phyloP scores from a whole-genome alignment of 2,797 vertebrate species.

The Anguilla marmorata region DNA sequence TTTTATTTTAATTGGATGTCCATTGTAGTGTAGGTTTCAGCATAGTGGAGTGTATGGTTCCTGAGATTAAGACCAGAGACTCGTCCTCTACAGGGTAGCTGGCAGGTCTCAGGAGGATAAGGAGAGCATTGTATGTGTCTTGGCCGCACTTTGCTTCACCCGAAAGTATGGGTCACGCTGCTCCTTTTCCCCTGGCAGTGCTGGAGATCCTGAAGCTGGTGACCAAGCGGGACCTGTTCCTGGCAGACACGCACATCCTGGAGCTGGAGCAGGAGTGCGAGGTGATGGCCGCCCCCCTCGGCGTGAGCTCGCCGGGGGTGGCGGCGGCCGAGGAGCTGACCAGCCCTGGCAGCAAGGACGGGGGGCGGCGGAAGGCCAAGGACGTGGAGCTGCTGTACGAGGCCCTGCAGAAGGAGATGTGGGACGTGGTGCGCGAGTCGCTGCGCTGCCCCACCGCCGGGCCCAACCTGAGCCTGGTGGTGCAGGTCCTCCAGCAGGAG shows the following conservation, averaged over 20 bases:
- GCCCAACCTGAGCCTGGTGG: slow-evolving; percentile 75
- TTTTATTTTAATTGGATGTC: too few relatives aligned
- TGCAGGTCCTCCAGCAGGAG: slow-evolving; percentile 86
- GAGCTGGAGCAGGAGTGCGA: slow-evolving; percentile 85
- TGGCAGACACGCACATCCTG: slow-evolving; percentile 84
- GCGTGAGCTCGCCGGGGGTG: slow-evolving; percentile 38
- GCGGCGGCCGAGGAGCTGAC: slow-evolving; percentile 47
- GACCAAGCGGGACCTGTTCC: slow-evolving; percentile 79
- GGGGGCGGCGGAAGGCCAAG: slow-evolving; percentile 77
- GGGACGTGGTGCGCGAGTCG: slow-evolving; percentile 81
- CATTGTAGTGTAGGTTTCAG: too few relatives aligned
- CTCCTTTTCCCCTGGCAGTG: slow-evolving; percentile 60
- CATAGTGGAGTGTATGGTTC: too few relatives aligned
- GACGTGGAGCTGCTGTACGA: slow-evolving; percentile 88
- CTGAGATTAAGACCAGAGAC: background rate
- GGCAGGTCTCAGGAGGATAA: background rate
- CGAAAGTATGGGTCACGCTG: background rate
- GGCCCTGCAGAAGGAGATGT: slow-evolving; percentile 85
- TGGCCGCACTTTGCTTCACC: background rate
- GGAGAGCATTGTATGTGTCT: background rate
- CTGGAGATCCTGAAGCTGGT: slow-evolving; percentile 87
- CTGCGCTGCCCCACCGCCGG: slow-evolving; percentile 68
- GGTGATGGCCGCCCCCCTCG: slow-evolving; percentile 34
- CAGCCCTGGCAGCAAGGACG: slow-evolving; percentile 63
- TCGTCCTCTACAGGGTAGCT: background rate